Conservation (phyloP, 1,140 invertebrate genomes). For the Drosophila pachea region DNA sequence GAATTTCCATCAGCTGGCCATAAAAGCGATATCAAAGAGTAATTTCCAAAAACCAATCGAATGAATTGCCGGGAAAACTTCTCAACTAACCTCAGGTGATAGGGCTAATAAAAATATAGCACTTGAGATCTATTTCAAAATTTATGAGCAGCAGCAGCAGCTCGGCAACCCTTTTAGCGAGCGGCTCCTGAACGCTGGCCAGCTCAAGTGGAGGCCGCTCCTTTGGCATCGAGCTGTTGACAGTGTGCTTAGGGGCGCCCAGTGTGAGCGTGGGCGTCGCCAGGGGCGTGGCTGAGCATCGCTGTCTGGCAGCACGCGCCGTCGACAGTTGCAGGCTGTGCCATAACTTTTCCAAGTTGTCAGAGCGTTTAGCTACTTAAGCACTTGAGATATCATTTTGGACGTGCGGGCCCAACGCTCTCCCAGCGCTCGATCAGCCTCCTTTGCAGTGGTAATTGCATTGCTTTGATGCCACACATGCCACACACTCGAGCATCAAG, state of each 20-base stretch:
- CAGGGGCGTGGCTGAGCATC: conserved; percentile 34
- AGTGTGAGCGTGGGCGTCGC: not conserved
- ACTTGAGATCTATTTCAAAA: conserved; percentile 65
- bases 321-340: conserved; percentile 58
- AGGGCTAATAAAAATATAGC: conserved; percentile 27
- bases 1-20: conserved; percentile 62
- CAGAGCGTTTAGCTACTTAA: conserved; percentile 74
- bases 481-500: conserved; percentile 58
- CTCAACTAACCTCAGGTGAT: conserved; percentile 27
- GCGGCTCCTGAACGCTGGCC: conserved; percentile 3
- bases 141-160: conserved; percentile 60
- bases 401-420: conserved; percentile 10
- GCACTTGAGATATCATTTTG: conserved; percentile 67
- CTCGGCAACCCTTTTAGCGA: conserved; percentile 62
- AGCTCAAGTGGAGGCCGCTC: conserved; percentile 56
- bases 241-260: conserved; percentile 52
- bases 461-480: conserved; percentile 74
- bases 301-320: conserved; percentile 56
- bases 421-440: not conserved
- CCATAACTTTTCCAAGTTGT: conserved; percentile 68
- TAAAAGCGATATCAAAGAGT: conserved; percentile 65
- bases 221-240: conserved; percentile 45
- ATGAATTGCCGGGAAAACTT: conserved; percentile 52
- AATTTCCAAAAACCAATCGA: conserved; percentile 56
- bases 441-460: conserved; percentile 59